phyloP scores from a whole-genome alignment of 2,113 vertebrate species.

The Carettochelys insculpta region DNA sequence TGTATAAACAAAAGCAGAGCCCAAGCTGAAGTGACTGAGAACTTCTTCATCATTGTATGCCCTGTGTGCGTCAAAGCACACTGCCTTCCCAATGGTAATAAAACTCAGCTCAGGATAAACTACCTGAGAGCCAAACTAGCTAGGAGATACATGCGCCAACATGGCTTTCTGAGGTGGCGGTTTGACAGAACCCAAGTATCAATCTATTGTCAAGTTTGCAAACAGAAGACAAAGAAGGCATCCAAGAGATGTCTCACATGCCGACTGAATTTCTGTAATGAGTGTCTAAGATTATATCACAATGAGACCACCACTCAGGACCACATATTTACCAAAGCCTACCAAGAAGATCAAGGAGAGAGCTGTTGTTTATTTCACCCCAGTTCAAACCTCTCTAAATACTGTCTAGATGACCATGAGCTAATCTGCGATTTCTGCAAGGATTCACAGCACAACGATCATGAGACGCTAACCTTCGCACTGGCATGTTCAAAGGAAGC shows the following conservation, averaged over 20 bases:
- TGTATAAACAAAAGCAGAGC: conserved; percentile 58
- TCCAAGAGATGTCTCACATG: conserved; percentile 68
- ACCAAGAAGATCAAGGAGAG: conserved; percentile 54
- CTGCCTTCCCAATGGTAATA: conserved; percentile 64
- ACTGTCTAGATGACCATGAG: conserved; percentile 64
- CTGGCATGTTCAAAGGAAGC: conserved; percentile 47
- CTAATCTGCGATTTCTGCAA: conserved; percentile 68
- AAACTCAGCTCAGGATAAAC: conserved; percentile 69
- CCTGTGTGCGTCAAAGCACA: conserved; percentile 66
- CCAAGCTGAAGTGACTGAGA: conserved; percentile 59
- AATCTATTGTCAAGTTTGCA: conserved; percentile 66
- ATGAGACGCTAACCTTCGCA: conserved; percentile 52
- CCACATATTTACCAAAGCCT: conserved; percentile 66
- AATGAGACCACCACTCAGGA: conserved; percentile 60
- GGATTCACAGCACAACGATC: conserved; percentile 42
- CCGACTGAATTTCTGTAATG: conserved; percentile 67
- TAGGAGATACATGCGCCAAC: conserved; percentile 69
- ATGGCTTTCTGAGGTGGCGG: conserved; percentile 68
- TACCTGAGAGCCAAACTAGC: conserved; percentile 68
- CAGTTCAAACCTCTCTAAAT: conserved; percentile 58
- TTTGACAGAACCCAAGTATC: conserved; percentile 51
- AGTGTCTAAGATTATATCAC: conserved; percentile 67
- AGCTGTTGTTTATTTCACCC: conserved; percentile 67
- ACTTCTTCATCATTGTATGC: conserved; percentile 70
- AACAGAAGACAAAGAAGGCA: conserved; percentile 18